Percentiles rank a stretch among this genome's conserved stretches.
Conservation (phyloP, 2,888 invertebrate genomes). For the Cataglyphis cursor region DNA sequence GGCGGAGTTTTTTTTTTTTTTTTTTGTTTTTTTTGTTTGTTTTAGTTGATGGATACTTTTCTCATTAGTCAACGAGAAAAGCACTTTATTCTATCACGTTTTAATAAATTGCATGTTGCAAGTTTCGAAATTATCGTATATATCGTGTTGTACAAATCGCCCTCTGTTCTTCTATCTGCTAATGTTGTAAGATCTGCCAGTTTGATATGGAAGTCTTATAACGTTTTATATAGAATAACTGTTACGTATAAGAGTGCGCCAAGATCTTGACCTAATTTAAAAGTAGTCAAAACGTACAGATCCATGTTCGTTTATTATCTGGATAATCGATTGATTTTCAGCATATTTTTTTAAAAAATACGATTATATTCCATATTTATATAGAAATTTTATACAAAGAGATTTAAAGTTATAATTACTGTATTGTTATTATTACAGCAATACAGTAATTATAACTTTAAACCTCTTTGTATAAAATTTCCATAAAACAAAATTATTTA, state of each 20-base stretch:
- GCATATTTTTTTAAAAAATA: not conserved
- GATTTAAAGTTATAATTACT: not conserved
- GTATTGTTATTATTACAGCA: not conserved
- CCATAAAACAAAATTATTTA: not conserved
- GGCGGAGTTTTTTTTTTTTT: conserved; percentile 7
- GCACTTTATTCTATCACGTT: not conserved
- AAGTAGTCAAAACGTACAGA: conserved; percentile 57
- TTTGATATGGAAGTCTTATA: conserved; percentile 82
- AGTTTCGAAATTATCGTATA: not conserved
- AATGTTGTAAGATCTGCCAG: conserved; percentile 75
- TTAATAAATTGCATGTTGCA: not conserved
- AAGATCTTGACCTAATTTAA: conserved; percentile 79
- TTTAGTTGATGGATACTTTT: conserved; percentile 28
- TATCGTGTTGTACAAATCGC: not conserved
- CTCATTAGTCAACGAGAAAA: conserved; percentile 18
- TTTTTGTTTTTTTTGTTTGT: not conserved
- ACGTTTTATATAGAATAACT: conserved; percentile 78
- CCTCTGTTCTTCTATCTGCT: conserved; percentile 3
- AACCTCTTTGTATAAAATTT: not conserved
- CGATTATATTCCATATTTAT: not conserved
- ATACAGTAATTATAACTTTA: not conserved
- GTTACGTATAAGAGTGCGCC: conserved; percentile 65
- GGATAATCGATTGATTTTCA: not conserved
- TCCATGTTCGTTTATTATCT: conserved; percentile 25
- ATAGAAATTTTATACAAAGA: not conserved